These are phyloP conservation scores for Triops longicaudatus DNA, from an alignment of 1,140 invertebrate genomes.

Conservation along the genomic window DNA sequence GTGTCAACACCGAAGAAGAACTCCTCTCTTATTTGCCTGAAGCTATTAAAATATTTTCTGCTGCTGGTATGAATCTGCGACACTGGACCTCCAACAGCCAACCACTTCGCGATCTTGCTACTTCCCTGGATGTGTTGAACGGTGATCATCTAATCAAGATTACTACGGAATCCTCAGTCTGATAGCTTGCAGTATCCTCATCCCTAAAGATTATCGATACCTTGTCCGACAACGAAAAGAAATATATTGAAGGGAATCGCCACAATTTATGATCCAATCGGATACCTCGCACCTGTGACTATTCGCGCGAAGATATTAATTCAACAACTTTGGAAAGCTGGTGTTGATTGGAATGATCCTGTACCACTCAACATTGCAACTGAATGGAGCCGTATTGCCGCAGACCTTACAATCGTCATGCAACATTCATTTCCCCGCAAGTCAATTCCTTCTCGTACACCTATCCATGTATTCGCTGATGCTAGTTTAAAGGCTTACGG, in stretches of 20 bases:
- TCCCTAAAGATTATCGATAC: not conserved
- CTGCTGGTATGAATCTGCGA: not conserved
- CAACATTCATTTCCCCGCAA: no score
- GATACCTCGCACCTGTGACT: slow-evolving; percentile 28
- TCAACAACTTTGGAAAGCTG: slow-evolving; percentile 29
- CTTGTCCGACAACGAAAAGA: slow-evolving; percentile 25
- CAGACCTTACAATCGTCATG: no score
- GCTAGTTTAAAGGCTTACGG: no score
- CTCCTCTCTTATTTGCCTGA: not conserved
- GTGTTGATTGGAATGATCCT: slow-evolving; percentile 30
- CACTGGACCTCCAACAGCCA: not conserved
- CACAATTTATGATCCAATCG: slow-evolving; percentile 30
- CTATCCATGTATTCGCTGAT: no score
- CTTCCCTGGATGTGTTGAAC: no score
- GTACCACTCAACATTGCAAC: no score
- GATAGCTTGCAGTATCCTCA: not conserved
- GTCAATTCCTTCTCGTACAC: no score
- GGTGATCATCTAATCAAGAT: no score
- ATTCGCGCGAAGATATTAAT: slow-evolving; percentile 29
- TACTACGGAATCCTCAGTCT: no score
- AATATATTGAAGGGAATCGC: slow-evolving; percentile 24
- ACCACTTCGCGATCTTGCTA: not conserved
- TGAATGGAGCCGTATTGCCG: no score
- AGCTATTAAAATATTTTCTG: not conserved
- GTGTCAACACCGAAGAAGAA: not conserved